These are phyloP conservation scores for Lasioglossum figueresi DNA, from an alignment of 2,888 invertebrate species.

Conservation along the genomic window DNA sequence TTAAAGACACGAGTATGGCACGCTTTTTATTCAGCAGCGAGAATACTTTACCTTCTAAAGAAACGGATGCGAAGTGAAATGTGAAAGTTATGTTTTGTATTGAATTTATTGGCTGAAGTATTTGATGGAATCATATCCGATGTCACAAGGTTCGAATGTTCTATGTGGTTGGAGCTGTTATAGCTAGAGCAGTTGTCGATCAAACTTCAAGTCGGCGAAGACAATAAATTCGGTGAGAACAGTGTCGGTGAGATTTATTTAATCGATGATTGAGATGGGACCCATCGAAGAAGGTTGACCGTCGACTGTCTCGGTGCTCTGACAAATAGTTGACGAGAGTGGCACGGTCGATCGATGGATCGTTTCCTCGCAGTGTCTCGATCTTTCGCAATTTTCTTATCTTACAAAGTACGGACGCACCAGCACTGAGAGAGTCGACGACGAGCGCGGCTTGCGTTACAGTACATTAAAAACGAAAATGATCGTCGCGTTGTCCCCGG, in stretches of 20 bases:
- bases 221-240: neutral
- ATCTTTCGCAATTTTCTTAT: too few relatives aligned
- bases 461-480: neutral
- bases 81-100: neutral
- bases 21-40: neutral
- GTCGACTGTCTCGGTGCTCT: constrained; percentile 30
- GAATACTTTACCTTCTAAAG: neutral
- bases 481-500: constrained; percentile 17
- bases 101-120: neutral
- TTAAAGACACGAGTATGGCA: neutral
- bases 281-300: neutral
- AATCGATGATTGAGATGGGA: neutral
- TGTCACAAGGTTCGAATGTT: neutral
- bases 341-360: constrained; percentile 5
- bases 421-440: constrained; percentile 37
- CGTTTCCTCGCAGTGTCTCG: neutral
- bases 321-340: neutral
- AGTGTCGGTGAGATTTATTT: neutral
- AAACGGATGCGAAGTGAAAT: neutral
- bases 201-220: neutral
- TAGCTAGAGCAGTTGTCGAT: constrained; percentile 3
- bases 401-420: constrained; percentile 2
- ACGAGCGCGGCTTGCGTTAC: constrained; percentile 51
- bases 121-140: neutral
- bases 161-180: neutral